These are phyloP conservation scores for Cataglyphis hispanica DNA, from an alignment of 1,140 invertebrate genomes.

Conservation along the genomic window DNA sequence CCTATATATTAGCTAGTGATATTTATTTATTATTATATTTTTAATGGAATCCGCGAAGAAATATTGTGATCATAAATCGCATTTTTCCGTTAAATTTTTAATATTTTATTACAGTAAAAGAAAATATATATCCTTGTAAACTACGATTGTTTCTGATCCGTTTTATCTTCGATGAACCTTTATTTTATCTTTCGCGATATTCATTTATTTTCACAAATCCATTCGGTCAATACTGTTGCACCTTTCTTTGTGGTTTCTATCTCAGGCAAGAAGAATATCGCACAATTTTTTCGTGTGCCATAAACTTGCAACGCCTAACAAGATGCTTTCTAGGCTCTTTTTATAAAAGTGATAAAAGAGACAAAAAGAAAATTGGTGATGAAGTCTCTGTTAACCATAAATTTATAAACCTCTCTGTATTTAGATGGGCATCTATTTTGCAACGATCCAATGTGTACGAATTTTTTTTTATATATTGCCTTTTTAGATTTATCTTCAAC, in stretches of 20 bases:
- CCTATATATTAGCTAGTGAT: background rate
- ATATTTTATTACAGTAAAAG: slow-evolving; percentile 21
- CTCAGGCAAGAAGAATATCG: background rate
- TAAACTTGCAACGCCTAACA: slow-evolving; percentile 26
- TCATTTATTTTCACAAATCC: slow-evolving; percentile 15
- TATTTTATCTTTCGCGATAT: slow-evolving; percentile 17
- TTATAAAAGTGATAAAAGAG: slow-evolving; percentile 22
- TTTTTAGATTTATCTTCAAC: background rate
- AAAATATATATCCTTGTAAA: slow-evolving; percentile 10
- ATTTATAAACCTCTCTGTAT: background rate
- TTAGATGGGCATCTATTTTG: background rate
- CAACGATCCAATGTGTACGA: background rate
- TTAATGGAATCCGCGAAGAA: background rate
- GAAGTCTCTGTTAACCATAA: background rate
- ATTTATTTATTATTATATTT: slow-evolving; percentile 17
- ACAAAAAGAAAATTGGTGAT: background rate
- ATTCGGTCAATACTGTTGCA: slow-evolving; percentile 13
- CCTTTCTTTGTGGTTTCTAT: slow-evolving; percentile 4
- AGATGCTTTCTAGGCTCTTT: slow-evolving; percentile 1
- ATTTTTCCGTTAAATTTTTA: slow-evolving; percentile 21
- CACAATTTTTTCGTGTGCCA: background rate
- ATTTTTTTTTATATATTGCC: background rate
- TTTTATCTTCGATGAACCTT: slow-evolving; percentile 35
- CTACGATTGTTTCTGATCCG: slow-evolving; percentile 27
- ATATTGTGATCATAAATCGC: slow-evolving; percentile 47